Base-by-base conservation (phyloP, 2,797 vertebrate genomes). In the Acrocephalus scirpaceus region DNA sequence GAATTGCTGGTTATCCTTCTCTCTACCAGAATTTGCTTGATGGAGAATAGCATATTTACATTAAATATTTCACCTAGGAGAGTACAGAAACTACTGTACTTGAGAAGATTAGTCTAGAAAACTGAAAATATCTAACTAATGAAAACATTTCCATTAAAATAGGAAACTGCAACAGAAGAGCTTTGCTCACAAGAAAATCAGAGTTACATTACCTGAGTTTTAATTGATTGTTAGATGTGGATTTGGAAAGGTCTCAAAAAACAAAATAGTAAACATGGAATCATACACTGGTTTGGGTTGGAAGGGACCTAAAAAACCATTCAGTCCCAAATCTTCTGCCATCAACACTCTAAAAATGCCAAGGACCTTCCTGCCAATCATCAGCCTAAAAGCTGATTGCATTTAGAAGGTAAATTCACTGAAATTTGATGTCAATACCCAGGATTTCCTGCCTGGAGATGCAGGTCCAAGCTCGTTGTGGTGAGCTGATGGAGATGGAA, bases 341-440 rank as follows among this genome's bases (percentile, higher is more conserved):
- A 83, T 45, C 53, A 88, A 74, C 40, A 80, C 64, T 54, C 76
- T 20, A 54, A 94, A 95, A 92, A 91, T 70, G 15, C n/a, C 18
- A 15, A n/a, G 23, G 34, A 29, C 17, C 34, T 72, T 65, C 67
- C 51, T 85, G 66, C 17, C 8, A 11, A 56, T n/a, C 56, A 34
- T 45, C 81, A 72, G 11, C 50, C 72, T 40, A 18, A 61, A 77
- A 75, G 54, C 71, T 89, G 50, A 40, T 71, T 34, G 26, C 34
- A 3, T 38, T 85, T 86, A 76, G 83, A 94, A 56, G 62, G 84
- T 10, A 62, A 71, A 91, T 82, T 70, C 8, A 61, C 36, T 88
- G 78, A 86, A 21, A 42, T 62, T 74, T 34, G 15, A 15, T 74
- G 47, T 77, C 44, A 34, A n/a, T 25, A 7, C 4, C 20, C 18